Evolutionary conservation across 2,113 vertebrate genomes (phyloP), one percentile per base, ranked within the genome.

Genomic region (Ammodytes marinus): DNA sequence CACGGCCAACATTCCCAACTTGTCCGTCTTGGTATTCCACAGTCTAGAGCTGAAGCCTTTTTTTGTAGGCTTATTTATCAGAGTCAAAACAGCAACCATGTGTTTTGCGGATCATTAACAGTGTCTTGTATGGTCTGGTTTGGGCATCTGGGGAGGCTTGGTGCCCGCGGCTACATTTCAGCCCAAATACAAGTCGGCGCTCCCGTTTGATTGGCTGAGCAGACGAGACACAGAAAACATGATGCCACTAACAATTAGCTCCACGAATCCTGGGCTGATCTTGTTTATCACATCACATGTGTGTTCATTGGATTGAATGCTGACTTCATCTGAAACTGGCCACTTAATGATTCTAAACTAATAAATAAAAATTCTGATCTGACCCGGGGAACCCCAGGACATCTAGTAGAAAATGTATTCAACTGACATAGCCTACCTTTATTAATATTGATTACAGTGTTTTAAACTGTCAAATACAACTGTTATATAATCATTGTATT

Each of bases 201-300:
- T 81, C 81, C 69, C 27, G n/a, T 83, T 81, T 65, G 74, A 86
- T 86, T 61, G 79, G 74, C 69, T 17, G 37, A 79, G 76, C 54
- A 58, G 43, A 80, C 47, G 60, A 81, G 69, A 77, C 8, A 1
- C 58, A 75, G 65, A 87, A 27, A 57, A 83, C 61, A 57, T 54
- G 45, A 61, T 79, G 86, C 63, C 86, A 83, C 69, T 81, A 81
- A 85, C 79, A 81, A 82, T 91, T 87, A 87, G 52, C 61, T 47
- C 54, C 73, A 88, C 52, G 57, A 50, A 61, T 73, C 59, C 73
- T 64, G 68, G 35, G 57, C 70, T 65, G 12, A 69, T 86, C 72
- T n/a, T 42, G 76, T 85, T 71, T 55, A 72, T 90, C 87, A 82
- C 71, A 82, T 80, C 42, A 37, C 60, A 76, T 83, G 79, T 74